Base-by-base conservation (phyloP, 2,113 vertebrate species). In the Centropristis striata region DNA sequence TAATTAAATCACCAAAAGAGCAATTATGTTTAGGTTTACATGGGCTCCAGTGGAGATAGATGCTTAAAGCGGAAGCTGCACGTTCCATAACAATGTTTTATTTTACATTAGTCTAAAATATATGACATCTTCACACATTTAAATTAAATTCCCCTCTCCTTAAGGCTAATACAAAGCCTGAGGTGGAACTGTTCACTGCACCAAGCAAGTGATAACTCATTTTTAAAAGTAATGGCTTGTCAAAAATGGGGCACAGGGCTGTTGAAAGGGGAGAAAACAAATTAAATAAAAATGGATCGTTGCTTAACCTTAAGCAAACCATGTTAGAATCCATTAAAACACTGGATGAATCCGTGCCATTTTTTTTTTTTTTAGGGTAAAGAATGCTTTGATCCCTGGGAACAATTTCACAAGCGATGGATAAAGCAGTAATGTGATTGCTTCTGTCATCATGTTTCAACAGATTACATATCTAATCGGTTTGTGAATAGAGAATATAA, bases 381-480 rank as follows among this genome's bases (percentile, higher is more conserved):
- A 85, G 50, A 67, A 84, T 14, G 64, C 76, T 90, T 84, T 90
- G 88, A 92, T 90, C 84, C 81, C 74, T 64, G 84, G 71, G 81
- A 86, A 80, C 78, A 83, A 83, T 91, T 86, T 86, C 47, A 78
- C 78, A 85, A 53, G 71, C 70, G 53, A 78, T 70, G 87, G 73
- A 83, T 84, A 84, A 39, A 87, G 80, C 79, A 68, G 78, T 92
- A 92, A 94, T 91, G 88, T 92, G 89, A 93, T 93, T 93, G 92
- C 91, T 88, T 90, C 71, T 84, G 83, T 91, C 88, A 85, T 88
- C 87, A 79, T 66, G 77, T 90, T 90, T 92, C 77, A 80, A 92
- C 90, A 92, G 88, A 93, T 92, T 93, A 93, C 89, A 90, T 61
- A 75, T 92, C 83, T 92, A 92, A 93, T 93, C 88, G 78, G 49